phyloP scores from a whole-genome alignment of 2,888 invertebrate genomes.

The Aspidiotus destructor region DNA sequence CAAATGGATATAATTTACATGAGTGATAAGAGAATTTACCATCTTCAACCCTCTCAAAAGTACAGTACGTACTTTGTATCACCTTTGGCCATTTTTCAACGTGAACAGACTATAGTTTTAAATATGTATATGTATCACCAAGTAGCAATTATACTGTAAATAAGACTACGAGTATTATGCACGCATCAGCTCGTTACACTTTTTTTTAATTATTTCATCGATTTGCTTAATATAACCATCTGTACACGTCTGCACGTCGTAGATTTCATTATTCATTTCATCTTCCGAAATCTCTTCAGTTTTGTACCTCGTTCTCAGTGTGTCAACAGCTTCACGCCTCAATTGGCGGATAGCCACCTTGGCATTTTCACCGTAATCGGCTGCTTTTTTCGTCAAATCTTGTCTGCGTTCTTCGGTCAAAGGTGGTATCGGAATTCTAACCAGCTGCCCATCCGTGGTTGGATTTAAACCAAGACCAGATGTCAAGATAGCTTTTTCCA shows the following conservation, averaged over 20 bases:
- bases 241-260: slow-evolving; percentile 17
- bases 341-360: slow-evolving; percentile 13
- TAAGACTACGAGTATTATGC: too few species aligned
- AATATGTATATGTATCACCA: too few species aligned
- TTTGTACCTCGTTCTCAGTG: slow-evolving; percentile 21
- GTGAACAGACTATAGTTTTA: too few species aligned
- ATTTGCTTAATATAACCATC: slow-evolving; percentile 16
- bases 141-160: too few species aligned
- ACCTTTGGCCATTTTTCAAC: too few species aligned
- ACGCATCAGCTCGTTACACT: slow-evolving; percentile 16
- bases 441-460: not conserved
- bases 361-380: slow-evolving; percentile 5
- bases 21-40: too few species aligned
- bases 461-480: slow-evolving; percentile 19
- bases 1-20: too few species aligned
- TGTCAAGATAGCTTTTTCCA: slow-evolving; percentile 18
- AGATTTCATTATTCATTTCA: slow-evolving; percentile 2
- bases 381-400: slow-evolving; percentile 14
- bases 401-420: slow-evolving; percentile 23
- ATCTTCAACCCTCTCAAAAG: too few species aligned
- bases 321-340: slow-evolving; percentile 14
- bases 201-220: slow-evolving; percentile 6
- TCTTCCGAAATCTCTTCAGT: slow-evolving; percentile 19
- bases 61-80: too few species aligned
- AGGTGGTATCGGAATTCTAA: slow-evolving; percentile 16